Conservation (phyloP, 2,113 vertebrate genomes). For the Rhinopomastus cyanomelas region DNA sequence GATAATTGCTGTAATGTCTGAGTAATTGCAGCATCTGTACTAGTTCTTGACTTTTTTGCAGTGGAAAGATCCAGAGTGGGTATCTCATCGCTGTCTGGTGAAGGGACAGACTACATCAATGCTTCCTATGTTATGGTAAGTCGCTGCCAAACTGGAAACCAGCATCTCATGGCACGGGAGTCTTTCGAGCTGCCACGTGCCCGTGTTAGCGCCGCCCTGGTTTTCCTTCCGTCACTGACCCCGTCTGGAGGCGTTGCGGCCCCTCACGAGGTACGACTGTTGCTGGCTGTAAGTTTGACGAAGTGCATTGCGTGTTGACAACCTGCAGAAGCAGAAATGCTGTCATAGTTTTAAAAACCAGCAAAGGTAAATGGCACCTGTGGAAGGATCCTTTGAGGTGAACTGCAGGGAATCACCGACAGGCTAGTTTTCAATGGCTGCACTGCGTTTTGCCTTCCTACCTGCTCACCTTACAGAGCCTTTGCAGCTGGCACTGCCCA, state of each 20-base stretch:
- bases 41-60: conserved; percentile 62
- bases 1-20: not conserved
- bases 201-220: not conserved
- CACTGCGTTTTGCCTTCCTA: not conserved
- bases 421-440: not conserved
- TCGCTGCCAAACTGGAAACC: not conserved
- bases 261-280: not conserved
- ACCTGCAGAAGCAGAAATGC: not conserved
- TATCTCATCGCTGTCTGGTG: conserved; percentile 79
- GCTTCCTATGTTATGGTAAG: conserved; percentile 90
- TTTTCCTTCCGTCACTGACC: not conserved
- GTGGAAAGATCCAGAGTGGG: conserved; percentile 88
- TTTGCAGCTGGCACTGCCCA: not conserved
- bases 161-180: not conserved
- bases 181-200: not conserved
- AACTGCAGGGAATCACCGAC: not conserved
- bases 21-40: not conserved
- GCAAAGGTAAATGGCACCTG: not conserved
- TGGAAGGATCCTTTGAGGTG: not conserved
- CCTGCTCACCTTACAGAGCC: not conserved
- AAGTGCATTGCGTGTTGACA: not conserved
- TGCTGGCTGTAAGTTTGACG: not conserved
- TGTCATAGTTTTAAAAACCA: not conserved
- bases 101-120: conserved; percentile 91
- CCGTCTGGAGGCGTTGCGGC: not conserved